These are phyloP conservation scores for Mormyrops attenuatus DNA, from an alignment of 2,797 vertebrate species.

Conservation along the genomic window DNA sequence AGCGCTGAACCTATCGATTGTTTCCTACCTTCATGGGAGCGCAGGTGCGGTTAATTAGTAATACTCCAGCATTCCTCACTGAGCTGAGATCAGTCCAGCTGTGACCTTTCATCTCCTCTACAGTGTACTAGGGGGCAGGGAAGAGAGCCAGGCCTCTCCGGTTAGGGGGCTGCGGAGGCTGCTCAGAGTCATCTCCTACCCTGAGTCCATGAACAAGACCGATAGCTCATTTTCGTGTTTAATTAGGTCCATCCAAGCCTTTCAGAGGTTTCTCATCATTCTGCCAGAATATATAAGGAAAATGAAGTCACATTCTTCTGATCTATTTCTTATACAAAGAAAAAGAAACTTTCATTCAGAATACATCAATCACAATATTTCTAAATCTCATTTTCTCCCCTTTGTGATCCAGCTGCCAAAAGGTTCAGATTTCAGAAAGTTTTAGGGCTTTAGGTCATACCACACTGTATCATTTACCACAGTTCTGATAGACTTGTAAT, in stretches of 20 bases:
- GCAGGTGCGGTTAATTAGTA: not conserved
- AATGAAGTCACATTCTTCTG: not conserved
- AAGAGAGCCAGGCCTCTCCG: not conserved
- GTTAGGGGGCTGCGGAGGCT: not conserved
- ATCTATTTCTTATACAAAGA: not conserved
- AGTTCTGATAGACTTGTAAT: not conserved
- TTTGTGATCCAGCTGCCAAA: not conserved
- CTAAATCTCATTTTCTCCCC: not conserved
- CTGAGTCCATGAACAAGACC: not conserved
- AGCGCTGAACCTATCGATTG: not conserved
- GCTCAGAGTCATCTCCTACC: not conserved
- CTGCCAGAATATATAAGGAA: not conserved
- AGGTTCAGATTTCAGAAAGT: not conserved
- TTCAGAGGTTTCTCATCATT: not conserved
- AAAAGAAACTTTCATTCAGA: not conserved
- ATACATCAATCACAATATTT: not conserved
- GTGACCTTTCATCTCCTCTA: conserved; percentile 1
- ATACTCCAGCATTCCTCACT: not conserved
- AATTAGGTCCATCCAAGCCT: not conserved
- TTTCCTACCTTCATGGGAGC: not conserved
- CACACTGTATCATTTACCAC: not conserved
- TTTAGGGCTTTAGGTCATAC: not conserved
- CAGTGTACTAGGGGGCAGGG: not conserved
- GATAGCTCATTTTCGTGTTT: not conserved
- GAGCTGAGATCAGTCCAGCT: not conserved